Percentiles rank a stretch among this genome's conserved stretches.
phyloP scores from a whole-genome alignment of 2,797 vertebrate species.

The Chrysocyon brachyurus region DNA sequence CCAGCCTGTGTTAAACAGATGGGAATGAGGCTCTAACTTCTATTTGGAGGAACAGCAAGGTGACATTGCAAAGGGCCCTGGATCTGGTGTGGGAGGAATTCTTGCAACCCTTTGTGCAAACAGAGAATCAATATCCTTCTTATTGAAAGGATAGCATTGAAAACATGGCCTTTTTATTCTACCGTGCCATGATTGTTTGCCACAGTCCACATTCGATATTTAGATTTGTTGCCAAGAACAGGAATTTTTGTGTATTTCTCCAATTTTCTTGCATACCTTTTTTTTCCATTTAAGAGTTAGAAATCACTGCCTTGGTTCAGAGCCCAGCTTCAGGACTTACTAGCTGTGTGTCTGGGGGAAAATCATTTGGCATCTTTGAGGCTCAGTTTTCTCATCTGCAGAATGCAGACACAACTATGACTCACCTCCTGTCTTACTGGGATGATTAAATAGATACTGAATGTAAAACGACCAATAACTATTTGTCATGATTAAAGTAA shows the following conservation, averaged over 20 bases:
- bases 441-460: neutral
- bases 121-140: neutral
- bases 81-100: neutral
- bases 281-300: neutral
- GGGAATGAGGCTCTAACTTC: neutral
- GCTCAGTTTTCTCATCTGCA: neutral
- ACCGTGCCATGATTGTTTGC: neutral
- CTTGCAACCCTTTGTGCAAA: neutral
- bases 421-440: neutral
- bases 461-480: neutral
- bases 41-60: neutral
- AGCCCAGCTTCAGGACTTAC: neutral
- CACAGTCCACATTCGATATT: neutral
- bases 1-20: neutral
- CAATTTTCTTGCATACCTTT: neutral
- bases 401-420: conserved; percentile 16
- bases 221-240: neutral
- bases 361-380: neutral
- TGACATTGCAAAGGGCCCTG: neutral
- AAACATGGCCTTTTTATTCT: neutral
- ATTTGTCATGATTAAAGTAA: neutral
- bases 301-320: neutral
- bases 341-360: neutral
- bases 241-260: neutral
- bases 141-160: neutral